These are phyloP conservation scores for Celastrina argiolus DNA, from an alignment of 2,888 invertebrate genomes.

Conservation along the genomic window DNA sequence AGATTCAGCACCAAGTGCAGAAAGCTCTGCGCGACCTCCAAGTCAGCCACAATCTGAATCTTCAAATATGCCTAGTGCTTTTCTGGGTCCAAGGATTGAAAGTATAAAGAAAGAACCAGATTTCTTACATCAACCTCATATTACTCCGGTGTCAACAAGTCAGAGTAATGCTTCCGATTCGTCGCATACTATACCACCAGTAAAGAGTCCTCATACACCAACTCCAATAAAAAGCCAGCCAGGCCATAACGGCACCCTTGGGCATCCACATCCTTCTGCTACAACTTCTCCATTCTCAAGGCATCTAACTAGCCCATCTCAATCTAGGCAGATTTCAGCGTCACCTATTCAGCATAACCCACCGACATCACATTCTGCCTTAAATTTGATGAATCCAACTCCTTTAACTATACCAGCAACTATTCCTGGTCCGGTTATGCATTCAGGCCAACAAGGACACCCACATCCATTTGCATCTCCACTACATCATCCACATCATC, in stretches of 20 bases:
- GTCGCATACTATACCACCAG: slow-evolving; percentile 73
- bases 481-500: slow-evolving; percentile 86
- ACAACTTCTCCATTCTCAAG: slow-evolving; percentile 73
- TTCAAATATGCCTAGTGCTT: slow-evolving; percentile 70
- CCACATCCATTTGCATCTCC: slow-evolving; percentile 82
- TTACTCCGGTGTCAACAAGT: slow-evolving; percentile 73
- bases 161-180: slow-evolving; percentile 65
- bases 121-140: slow-evolving; percentile 69
- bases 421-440: slow-evolving; percentile 83
- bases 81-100: slow-evolving; percentile 82
- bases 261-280: slow-evolving; percentile 62
- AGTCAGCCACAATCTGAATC: slow-evolving; percentile 71
- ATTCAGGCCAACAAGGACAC: slow-evolving; percentile 85
- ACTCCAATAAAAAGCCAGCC: slow-evolving; percentile 74
- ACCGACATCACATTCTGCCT: slow-evolving; percentile 79
- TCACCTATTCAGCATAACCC: slow-evolving; percentile 67
- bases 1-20: slow-evolving; percentile 68
- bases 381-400: slow-evolving; percentile 79
- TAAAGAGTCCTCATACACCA: slow-evolving; percentile 74
- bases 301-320: slow-evolving; percentile 71
- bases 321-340: slow-evolving; percentile 69
- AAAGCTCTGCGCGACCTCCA: slow-evolving; percentile 68
- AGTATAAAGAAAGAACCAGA: slow-evolving; percentile 88
- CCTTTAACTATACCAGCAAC: slow-evolving; percentile 80
- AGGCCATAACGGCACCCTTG: slow-evolving; percentile 58